Evolutionary conservation across 2,797 vertebrate genomes (phyloP).

Genomic region (Phalloptychus januarius): DNA sequence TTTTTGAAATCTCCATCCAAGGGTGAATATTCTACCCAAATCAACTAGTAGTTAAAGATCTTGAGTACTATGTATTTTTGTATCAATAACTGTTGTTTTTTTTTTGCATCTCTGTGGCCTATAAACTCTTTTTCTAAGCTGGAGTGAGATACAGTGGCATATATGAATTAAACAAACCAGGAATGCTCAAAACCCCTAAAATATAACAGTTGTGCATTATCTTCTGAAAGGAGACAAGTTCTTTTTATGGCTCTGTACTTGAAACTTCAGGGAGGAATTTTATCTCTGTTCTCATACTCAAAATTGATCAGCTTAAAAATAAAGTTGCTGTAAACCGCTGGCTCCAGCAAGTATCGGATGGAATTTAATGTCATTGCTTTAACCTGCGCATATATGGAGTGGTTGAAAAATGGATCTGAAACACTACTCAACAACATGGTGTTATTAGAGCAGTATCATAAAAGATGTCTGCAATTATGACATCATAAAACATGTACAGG

Average conservation of each 20-base stretch:
- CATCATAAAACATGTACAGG: constrained; percentile 14
- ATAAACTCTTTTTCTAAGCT: background rate
- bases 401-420: background rate
- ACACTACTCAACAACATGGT: background rate
- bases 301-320: background rate
- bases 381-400: background rate
- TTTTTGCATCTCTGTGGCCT: background rate
- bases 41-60: background rate
- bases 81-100: background rate
- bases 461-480: background rate
- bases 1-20: background rate
- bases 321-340: background rate
- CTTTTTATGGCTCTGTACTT: background rate
- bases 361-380: background rate
- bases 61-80: background rate
- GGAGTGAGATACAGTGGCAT: background rate
- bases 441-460: background rate
- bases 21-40: background rate
- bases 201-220: background rate
- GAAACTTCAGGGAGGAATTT: background rate
- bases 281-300: background rate
- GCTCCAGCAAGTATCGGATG: background rate
- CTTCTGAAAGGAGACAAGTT: background rate
- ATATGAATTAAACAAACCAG: background rate
- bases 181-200: background rate